Evolutionary conservation across 1,140 invertebrate species (phyloP).

Genomic region (Macrostomum lignano): DNA sequence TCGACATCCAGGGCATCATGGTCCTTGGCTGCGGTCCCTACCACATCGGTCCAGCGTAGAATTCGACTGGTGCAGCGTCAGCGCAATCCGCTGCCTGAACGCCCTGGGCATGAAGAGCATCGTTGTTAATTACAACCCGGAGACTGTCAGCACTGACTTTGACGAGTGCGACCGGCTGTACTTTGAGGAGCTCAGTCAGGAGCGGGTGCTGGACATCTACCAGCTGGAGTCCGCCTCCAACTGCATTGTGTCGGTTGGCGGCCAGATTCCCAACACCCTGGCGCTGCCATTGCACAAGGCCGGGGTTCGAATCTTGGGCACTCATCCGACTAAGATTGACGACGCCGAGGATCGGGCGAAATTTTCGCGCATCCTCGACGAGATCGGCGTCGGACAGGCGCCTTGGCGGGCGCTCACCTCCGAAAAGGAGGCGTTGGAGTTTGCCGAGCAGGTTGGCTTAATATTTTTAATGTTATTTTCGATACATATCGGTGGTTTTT

Average conservation of each 20-base stretch:
- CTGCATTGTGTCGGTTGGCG: conserved; percentile 13
- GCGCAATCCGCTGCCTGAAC: conserved; percentile 10
- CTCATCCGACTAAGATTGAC: conserved; percentile 12
- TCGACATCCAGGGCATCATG: conserved; percentile 11
- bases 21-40: conserved; percentile 15
- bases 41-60: conserved; percentile 15
- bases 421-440: conserved; percentile 13
- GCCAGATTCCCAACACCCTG: conserved; percentile 16
- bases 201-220: conserved; percentile 14
- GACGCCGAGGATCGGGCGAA: conserved; percentile 12
- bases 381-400: conserved; percentile 11
- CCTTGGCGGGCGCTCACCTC: conserved; percentile 12
- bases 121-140: conserved; percentile 15
- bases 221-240: conserved; percentile 11
- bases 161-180: conserved; percentile 15
- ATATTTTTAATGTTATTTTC: too few relatives aligned
- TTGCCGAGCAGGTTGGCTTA: conserved; percentile 12
- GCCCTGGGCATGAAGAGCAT: conserved; percentile 11
- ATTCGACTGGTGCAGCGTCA: conserved; percentile 18
- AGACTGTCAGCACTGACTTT: conserved; percentile 17
- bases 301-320: conserved; percentile 24
- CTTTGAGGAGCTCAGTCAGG: conserved; percentile 14
- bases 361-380: conserved; percentile 15
- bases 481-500: too few relatives aligned
- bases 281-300: conserved; percentile 16